Base-by-base conservation (phyloP, 2,888 invertebrate species). In the Pristionchus maxplancki region DNA sequence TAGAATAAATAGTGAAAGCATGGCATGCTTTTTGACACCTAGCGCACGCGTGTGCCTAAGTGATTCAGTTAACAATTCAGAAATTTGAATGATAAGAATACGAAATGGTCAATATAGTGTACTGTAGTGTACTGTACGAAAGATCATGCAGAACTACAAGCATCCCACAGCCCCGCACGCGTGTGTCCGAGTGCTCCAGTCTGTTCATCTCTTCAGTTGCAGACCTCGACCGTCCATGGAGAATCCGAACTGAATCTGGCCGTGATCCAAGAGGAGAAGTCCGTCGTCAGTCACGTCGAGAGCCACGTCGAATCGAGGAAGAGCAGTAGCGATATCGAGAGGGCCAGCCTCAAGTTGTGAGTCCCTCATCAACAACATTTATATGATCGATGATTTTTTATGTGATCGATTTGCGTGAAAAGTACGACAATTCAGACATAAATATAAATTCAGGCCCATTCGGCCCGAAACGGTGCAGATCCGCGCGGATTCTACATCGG, bases 231-330 rank as follows among this genome's bases (percentile, higher is more conserved):
- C 83, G 89, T 88, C 28, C 53, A 90, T 84, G 91, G 89, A 50
- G 91, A 92, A 78, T 89, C 87, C 83, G 91, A 91, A 67, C 91
- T 90, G 87, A 92, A 92, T 89, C 88, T 92, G 74, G 90, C 90
- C 64, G 91, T 91, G 28, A 92, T 92, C 78, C 91, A 92, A 88
- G 92, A 92, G 90, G 91, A 91, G 87, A 89, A 88, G 88, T 90
- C 90, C 71, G 48, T 71, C 2, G 34, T 89, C 88, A 90, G 90
- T 28, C 82, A 62, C 15, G 40, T 31, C 8, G 58, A 58, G n/a
- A 90, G 90, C 37, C 82, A 62, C 31, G 40, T 87, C 34, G 78
- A 78, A 28, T 78, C 78, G 28, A 28, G 67, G 53, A 78, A 37
- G 81, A 74, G 40, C 28, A 62, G 58, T 58, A 40, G 1, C 9